Percentiles rank a stretch among this genome's conserved stretches.
These are phyloP conservation scores for Trichonephila clavata DNA, from an alignment of 1,140 invertebrate species.

Conservation along the genomic window DNA sequence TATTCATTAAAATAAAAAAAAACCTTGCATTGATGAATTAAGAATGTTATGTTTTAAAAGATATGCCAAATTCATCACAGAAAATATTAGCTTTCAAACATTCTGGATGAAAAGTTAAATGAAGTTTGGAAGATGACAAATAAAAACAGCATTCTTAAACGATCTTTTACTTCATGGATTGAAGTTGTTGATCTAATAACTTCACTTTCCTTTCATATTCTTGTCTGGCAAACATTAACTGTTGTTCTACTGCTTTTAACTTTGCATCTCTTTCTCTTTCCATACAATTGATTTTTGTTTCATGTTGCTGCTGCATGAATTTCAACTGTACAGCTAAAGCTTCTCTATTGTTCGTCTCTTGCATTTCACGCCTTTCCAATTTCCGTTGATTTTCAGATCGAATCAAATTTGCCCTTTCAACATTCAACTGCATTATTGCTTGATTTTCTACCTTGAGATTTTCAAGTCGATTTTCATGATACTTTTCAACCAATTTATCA, in stretches of 20 bases:
- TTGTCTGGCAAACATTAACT: constrained; percentile 65
- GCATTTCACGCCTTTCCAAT: neutral
- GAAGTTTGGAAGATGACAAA: neutral
- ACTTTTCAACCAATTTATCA: constrained; percentile 74
- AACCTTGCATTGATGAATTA: too few relatives aligned
- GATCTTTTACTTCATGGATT: constrained; percentile 60
- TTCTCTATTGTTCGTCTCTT: constrained; percentile 35
- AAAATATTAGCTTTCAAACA: neutral
- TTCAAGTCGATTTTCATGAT: constrained; percentile 68
- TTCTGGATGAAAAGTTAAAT: neutral
- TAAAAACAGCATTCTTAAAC: neutral
- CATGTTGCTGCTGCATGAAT: constrained; percentile 53
- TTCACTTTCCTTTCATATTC: constrained; percentile 74
- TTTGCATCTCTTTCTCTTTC: constrained; percentile 65
- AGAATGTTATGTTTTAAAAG: too few relatives aligned
- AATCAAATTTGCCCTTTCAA: neutral
- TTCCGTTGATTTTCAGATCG: constrained; percentile 51
- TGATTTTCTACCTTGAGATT: constrained; percentile 64
- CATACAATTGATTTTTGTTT: constrained; percentile 58
- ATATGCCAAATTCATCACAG: too few relatives aligned
- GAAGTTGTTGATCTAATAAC: constrained; percentile 63
- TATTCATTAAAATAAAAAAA: too few relatives aligned
- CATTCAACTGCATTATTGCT: constrained; percentile 20
- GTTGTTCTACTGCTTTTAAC: constrained; percentile 64
- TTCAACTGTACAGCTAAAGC: constrained; percentile 15